Base-by-base conservation (phyloP, 1,140 invertebrate genomes). In the Campodea augens region DNA sequence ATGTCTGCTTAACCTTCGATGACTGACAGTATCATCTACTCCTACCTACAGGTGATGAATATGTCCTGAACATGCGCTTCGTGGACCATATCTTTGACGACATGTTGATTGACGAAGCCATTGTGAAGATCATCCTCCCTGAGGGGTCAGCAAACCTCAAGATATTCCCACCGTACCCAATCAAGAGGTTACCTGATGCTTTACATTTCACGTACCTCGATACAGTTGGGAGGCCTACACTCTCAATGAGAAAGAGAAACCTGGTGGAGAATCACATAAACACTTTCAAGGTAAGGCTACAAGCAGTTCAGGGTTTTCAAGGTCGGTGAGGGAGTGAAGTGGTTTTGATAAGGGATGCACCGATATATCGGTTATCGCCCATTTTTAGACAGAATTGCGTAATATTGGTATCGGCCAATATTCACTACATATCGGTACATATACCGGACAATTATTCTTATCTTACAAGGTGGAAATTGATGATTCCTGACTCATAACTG, bases 11-110 rank as follows among this genome's bases (percentile, higher is more conserved):
- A n/a, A n/a, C n/a, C n/a, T n/a, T n/a, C n/a, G n/a, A n/a, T n/a
- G n/a, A n/a, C n/a, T n/a, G n/a, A n/a, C n/a, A n/a, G n/a, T n/a
- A n/a, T n/a, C n/a, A n/a, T n/a, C n/a, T n/a, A n/a, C n/a, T 50
- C 38, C 48, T 29, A 44, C 43, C 56, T 54, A 29, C 56, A 67
- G 73, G 69, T 50, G 68, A 71, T 59, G 66, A 81, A 23, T 95
- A 85, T 65, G 68, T 81, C 25, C 60, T 99, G 37, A 90, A 87
- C 57, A 89, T 98, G 78, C 72, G 88, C 49, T 65, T 95, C 22
- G 60, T 98, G 45, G 95, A 98, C 64, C 93, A 98, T 61, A 72
- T 98, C 23, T 96, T 81, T 66, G 91, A 98, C 67, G 89, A 98
- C 56, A 90, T 96, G 80, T 72, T 88, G 36, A 75, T 99, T 44